Evolutionary conservation across 2,113 vertebrate genomes (phyloP), one percentile per base, ranked within the genome.

Genomic region (Vireo altiloquus): DNA sequence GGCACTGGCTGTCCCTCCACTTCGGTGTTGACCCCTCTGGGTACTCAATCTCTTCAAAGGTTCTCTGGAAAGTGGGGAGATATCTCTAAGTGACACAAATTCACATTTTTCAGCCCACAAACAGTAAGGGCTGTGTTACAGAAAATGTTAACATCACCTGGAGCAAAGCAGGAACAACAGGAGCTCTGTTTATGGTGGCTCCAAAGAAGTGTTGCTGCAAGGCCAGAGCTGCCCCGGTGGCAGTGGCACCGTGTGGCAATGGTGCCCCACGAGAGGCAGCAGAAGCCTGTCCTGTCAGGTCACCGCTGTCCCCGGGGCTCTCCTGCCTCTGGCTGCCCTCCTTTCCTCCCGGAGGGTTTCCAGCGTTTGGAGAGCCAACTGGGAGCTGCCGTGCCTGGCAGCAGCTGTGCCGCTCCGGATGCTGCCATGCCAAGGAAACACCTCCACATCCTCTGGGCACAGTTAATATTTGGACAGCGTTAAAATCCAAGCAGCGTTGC

Each of bases 151-250:
- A 4, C 1, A 6, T 22, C 53, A 5, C 61, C 40, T 23, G 31
- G 31, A 49, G 61, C 82, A 39, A 24, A 19, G 2, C 31, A 24
- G 66, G 31, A 44, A 2, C 7, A 19, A 3, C 0, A 2, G 59
- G 70, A 30, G 3, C 16, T 18, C 1, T 3, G 2, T 27, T 39
- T 15, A 21, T 21, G 0, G 11, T 15, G 66, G 21, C 54, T 78
- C 10, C 4, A 2, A 1, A 25, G 28, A 21, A 9, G 12, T 17
- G 1, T 0, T 13, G 37, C 1, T 5, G 33, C 22, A 17, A 13
- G 31, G 52, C n/a, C n/a, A n/a, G n/a, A n/a, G n/a, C 40, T 40
- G 40, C 15, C 44, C 11, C 1, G 2, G 28, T 37, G 35, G 50
- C 3, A 0, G 42, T 22, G 47, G 5, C 31, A 4, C 27, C 1